Conservation (phyloP, 2,113 vertebrate genomes). For the Lethenteron reissneri region DNA sequence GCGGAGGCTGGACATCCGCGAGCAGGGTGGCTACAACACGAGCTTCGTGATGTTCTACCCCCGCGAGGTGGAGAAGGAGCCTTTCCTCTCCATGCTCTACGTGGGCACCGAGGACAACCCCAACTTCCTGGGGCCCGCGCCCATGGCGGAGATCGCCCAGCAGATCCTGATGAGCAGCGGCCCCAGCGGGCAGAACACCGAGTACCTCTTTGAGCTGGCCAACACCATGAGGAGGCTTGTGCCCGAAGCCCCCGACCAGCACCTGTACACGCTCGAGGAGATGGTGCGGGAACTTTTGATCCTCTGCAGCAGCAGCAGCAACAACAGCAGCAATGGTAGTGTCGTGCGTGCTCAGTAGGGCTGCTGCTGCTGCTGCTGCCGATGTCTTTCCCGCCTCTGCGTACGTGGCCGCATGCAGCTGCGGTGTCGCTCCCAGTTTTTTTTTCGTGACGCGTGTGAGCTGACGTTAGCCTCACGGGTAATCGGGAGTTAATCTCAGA, state of each 20-base stretch:
- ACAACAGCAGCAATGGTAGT: too few species aligned
- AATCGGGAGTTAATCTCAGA: too few species aligned
- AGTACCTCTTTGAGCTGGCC: conserved; percentile 82
- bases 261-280: conserved; percentile 69
- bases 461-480: too few species aligned
- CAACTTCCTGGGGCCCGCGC: conserved; percentile 79
- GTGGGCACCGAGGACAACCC: conserved; percentile 73
- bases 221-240: conserved; percentile 49
- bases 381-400: too few species aligned
- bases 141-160: conserved; percentile 67
- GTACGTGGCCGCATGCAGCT: too few species aligned
- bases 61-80: conserved; percentile 18
- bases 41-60: conserved; percentile 50
- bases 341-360: too few species aligned
- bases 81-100: conserved; percentile 54
- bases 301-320: too few species aligned
- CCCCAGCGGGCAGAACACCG: conserved; percentile 66
- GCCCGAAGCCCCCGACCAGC: conserved; percentile 61
- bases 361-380: too few species aligned
- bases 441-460: too few species aligned
- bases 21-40: conserved; percentile 77
- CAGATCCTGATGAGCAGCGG: conserved; percentile 59
- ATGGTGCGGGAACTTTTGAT: conserved; percentile 44
- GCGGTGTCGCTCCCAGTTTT: too few species aligned
- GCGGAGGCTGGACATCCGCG: conserved; percentile 64